Base-by-base conservation (phyloP, 2,888 invertebrate species). In the Poecilobothrus nobilitatus region DNA sequence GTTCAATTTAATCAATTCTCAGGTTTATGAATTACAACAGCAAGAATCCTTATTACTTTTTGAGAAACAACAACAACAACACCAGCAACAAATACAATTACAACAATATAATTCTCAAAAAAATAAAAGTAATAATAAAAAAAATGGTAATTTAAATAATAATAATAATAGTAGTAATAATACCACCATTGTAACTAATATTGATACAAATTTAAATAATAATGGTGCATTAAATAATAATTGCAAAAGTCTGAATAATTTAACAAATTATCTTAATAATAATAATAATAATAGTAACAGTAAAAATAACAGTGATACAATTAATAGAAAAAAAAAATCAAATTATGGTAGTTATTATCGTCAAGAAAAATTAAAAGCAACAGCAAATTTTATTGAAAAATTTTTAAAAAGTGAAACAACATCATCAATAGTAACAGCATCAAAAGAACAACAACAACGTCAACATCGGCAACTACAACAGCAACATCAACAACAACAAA, bases 1-100 rank as follows among this genome's bases (percentile, higher is more conserved):
- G 80, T 80, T 80, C 72, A 77, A 79, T 72, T 76, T 80, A 72
- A 74, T 79, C 18, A 78, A 76, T 74, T 76, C 76, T 65, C 80
- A 80, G 74, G 77, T 79, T 72, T 79, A 80, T 76, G 80, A 78
- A 74, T 73, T 79, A 71, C 78, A 78, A 71, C 73, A 71, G 72
- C 68, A 66, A 37, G 71, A 71, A 61, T 65, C 69, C 15, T 44
- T 65, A 69, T 63, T 68, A 63, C 63, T 70, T 64, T 67, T 68
- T 68, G 70, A 71, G 69, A 67, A 72, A 70, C 64, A 66, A 67
- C 61, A 69, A 66, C 73, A 65, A 67, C 37, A 66, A 21, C 68
- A 63, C 34, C 68, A 69, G 63, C 68, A 64, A 37, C 20, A 68
- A 67, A 64, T 69, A 69, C 70, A 71, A 64, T 66, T 68, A 68